phyloP scores from a whole-genome alignment of 2,888 invertebrate species.

The Drosophila setosimentum region DNA sequence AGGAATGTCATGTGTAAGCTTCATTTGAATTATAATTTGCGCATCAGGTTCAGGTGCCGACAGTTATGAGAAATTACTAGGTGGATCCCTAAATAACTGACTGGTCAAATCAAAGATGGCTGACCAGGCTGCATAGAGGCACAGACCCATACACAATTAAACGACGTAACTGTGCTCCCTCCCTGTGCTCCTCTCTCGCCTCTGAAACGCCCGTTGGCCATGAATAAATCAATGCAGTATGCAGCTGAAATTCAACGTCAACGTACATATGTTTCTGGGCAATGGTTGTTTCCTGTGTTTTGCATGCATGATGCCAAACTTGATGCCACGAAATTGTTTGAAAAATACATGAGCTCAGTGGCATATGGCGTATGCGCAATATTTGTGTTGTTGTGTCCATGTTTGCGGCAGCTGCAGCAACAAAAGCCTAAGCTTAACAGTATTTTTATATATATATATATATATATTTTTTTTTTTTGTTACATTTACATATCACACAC shows the following conservation, averaged over 20 bases:
- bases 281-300: conserved; percentile 43
- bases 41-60: conserved; percentile 27
- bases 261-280: conserved; percentile 12
- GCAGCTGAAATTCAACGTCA: conserved; percentile 36
- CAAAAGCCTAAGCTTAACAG: conserved; percentile 69
- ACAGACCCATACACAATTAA: conserved; percentile 8
- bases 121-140: conserved; percentile 12
- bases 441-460: no score
- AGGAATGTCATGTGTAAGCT: conserved; percentile 3
- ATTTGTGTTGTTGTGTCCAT: conserved; percentile 48
- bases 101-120: conserved; percentile 23
- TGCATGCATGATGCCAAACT: conserved; percentile 55
- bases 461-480: neutral
- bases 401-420: conserved; percentile 67
- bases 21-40: conserved; percentile 34
- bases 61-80: conserved; percentile 45
- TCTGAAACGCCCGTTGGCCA: conserved; percentile 8
- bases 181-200: neutral
- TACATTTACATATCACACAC: conserved; percentile 39
- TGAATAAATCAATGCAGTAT: conserved; percentile 54
- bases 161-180: conserved; percentile 9
- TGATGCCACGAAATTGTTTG: conserved; percentile 41
- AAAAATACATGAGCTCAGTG: conserved; percentile 49
- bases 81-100: conserved; percentile 18
- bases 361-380: conserved; percentile 75